Conservation (phyloP, 92 coral and sea anemone genomes). For the Porites divaricata region DNA sequence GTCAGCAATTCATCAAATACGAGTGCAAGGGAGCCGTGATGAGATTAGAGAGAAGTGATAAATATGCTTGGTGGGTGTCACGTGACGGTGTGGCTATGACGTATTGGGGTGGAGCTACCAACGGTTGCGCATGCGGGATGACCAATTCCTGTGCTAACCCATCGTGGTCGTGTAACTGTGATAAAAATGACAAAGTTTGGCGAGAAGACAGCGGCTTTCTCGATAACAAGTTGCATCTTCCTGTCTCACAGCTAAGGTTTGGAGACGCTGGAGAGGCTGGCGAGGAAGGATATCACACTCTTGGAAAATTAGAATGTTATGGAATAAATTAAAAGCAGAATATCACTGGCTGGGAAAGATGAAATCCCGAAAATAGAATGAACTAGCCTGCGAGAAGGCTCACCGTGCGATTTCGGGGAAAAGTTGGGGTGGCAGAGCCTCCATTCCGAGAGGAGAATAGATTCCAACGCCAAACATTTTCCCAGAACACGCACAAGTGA, state of each 20-base stretch:
- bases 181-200: constrained; percentile 13
- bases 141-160: not conserved
- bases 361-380: no score
- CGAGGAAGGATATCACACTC: constrained; percentile 51
- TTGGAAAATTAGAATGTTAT: constrained; percentile 23
- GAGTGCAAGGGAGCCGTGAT: constrained; percentile 4
- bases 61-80: constrained; percentile 7
- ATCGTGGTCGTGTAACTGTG: constrained; percentile 29
- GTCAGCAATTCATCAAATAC: constrained; percentile 31
- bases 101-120: constrained; percentile 10
- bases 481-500: no score
- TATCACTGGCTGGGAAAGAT: not conserved
- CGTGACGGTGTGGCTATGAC: constrained; percentile 1
- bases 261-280: constrained; percentile 27
- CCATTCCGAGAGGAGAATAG: no score
- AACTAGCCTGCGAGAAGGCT: no score
- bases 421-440: no score
- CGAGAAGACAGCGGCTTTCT: constrained; percentile 48
- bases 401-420: no score
- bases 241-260: constrained; percentile 47
- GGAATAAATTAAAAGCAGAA: not conserved
- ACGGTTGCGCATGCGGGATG: constrained; percentile 22
- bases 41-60: no score
- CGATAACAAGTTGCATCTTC: constrained; percentile 30
- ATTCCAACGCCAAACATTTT: no score